Percentiles rank a stretch among this genome's conserved stretches.
Conservation (phyloP, 2,113 vertebrate species). For the Sinocyclocheilus anshuiensis region DNA sequence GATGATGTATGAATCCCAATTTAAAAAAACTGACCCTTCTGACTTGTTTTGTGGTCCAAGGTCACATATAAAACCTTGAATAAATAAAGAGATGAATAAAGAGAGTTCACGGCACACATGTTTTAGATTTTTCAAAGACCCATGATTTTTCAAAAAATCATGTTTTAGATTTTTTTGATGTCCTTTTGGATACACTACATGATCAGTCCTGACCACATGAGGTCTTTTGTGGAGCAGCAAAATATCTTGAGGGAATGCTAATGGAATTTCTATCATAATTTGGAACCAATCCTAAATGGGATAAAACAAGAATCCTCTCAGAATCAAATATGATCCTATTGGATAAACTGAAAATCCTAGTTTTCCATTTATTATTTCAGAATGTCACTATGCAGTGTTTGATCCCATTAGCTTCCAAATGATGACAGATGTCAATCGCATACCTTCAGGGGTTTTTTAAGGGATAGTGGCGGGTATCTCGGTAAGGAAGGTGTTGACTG, state of each 20-base stretch:
- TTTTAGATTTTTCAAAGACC: not conserved
- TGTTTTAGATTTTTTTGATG: not conserved
- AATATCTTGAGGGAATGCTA: not conserved
- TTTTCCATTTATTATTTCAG: not conserved
- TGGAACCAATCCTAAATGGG: conserved; percentile 18
- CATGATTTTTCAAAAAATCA: too few species aligned
- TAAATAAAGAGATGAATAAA: not conserved
- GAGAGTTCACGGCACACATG: not conserved
- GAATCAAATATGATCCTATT: not conserved
- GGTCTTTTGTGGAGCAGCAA: conserved; percentile 3
- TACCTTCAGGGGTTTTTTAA: not conserved
- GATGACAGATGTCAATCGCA: conserved; percentile 20
- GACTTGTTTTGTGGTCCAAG: too few species aligned
- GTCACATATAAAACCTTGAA: not conserved
- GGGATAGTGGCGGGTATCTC: not conserved
- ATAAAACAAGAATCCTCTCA: conserved; percentile 24
- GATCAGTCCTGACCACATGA: conserved; percentile 14
- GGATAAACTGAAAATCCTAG: conserved; percentile 2
- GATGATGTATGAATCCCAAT: too few species aligned
- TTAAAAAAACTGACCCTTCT: too few species aligned
- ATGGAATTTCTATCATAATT: conserved; percentile 8
- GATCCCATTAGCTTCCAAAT: conserved; percentile 7
- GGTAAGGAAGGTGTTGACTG: not conserved
- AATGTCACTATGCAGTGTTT: not conserved
- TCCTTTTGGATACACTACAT: not conserved